Base-by-base conservation (phyloP, 2,797 vertebrate genomes). In the Pempheris klunzingeri region DNA sequence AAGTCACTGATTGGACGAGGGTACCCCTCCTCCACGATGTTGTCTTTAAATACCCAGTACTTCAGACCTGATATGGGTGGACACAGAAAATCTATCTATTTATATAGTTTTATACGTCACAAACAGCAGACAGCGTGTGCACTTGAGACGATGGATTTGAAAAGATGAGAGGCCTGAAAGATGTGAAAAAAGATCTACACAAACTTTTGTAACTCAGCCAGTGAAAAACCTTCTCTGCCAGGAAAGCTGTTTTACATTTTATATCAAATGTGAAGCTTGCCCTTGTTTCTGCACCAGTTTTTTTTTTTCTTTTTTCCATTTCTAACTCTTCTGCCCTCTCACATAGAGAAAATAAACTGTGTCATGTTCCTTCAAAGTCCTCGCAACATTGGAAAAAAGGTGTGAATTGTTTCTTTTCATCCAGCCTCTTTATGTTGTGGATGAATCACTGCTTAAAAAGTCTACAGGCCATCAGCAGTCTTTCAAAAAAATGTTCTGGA, bases 41-140 rank as follows among this genome's bases (percentile, higher is more conserved):
- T 99, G 90, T 99, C 98, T 90, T 97, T 98, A 87, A 99, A 99
- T 52, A 99, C 92, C 98, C 98, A 99, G 84, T 99, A 99, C 78
- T 97, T 97, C 58, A 95, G 92, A 89, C 97, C 98, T 99, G 91
- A 71, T 52, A 34, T 66, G 13, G 18, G 47, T 3, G 53, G 46
- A 58, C 11, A 52, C 4, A 55, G 36, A 68, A 53, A 36, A 66
- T 32, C 1, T 14, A 38, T 4, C 14, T 24, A 4, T 30, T 3
- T 55, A 12, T 32, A 22, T 39, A 43, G 9, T 61, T 60, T 28
- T 55, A 14, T 54, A 47, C 30, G 46, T 65, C 32, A 53, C 15
- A 58, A 36, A 46, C 2, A 24, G 14, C 26, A 47, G 30, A 38
- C 18, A 38, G 34, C 14, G 15, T 12, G 12, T 74, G 14, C 30